These are phyloP conservation scores for Lomographa bimaculata DNA, from an alignment of 2,888 invertebrate species.

Conservation along the genomic window DNA sequence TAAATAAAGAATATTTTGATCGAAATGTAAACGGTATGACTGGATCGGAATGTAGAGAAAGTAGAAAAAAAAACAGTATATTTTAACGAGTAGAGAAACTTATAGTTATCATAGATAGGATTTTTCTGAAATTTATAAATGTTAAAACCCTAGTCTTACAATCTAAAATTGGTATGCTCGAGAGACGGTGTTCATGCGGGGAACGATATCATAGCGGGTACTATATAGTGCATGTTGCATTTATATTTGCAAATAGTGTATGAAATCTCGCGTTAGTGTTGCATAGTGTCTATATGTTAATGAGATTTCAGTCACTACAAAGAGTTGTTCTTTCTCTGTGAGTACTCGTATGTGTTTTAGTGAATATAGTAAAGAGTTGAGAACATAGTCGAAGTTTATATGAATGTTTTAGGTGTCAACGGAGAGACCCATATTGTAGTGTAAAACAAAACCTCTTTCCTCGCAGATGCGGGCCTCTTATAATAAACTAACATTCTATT, in stretches of 20 bases:
- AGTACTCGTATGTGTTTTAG: too few relatives aligned
- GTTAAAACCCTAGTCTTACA: conserved; percentile 69
- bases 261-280: conserved; percentile 26
- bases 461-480: too few relatives aligned
- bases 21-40: conserved; percentile 46
- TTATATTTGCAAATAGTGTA: conserved; percentile 19
- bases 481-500: too few relatives aligned
- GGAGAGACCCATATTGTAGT: too few relatives aligned
- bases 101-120: conserved; percentile 71
- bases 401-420: conserved; percentile 31
- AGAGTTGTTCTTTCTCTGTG: too few relatives aligned
- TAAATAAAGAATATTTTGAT: too few relatives aligned
- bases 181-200: conserved; percentile 32
- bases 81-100: conserved; percentile 54
- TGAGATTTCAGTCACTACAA: conserved; percentile 16
- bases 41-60: conserved; percentile 50
- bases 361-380: conserved; percentile 11
- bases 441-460: too few relatives aligned
- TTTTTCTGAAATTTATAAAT: conserved; percentile 81
- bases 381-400: conserved; percentile 35
- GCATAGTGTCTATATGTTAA: conserved; percentile 8
- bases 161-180: conserved; percentile 43
- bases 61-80: conserved; percentile 44
- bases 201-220: conserved; percentile 42
- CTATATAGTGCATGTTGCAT: conserved; percentile 53